Evolutionary conservation across 1,140 invertebrate genomes (phyloP).

Genomic region (Zaprionus ornatus): DNA sequence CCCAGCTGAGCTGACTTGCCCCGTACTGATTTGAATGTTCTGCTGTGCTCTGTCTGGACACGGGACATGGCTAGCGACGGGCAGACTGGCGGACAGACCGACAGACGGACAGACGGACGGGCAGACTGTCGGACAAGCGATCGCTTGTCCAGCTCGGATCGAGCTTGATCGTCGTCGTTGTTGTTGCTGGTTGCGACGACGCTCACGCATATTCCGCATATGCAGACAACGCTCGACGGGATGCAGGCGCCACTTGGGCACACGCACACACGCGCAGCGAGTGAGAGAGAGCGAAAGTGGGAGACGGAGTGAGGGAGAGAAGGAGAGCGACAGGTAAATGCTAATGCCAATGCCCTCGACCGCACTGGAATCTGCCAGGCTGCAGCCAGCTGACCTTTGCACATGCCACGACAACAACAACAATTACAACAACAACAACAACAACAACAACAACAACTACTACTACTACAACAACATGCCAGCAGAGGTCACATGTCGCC

Average conservation of each 20-base stretch:
- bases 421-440: conserved; percentile 8
- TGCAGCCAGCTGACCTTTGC: conserved; percentile 78
- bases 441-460: not conserved
- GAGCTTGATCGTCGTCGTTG: conserved; percentile 55
- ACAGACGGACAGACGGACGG: not conserved
- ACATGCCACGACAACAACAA: conserved; percentile 57
- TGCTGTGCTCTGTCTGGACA: conserved; percentile 23
- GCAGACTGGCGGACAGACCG: not conserved
- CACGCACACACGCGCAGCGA: conserved; percentile 19
- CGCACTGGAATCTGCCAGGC: conserved; percentile 26
- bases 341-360: conserved; percentile 67
- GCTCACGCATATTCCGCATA: conserved; percentile 82
- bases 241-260: conserved; percentile 78
- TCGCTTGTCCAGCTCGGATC: conserved; percentile 9
- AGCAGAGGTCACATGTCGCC: conserved; percentile 47
- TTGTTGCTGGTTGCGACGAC: conserved; percentile 41
- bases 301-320: not conserved
- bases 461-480: conserved; percentile 5
- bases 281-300: conserved; percentile 1
- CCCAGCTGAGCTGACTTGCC: conserved; percentile 8
- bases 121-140: conserved; percentile 4
- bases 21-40: conserved; percentile 65
- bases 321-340: conserved; percentile 58
- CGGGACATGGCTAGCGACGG: conserved; percentile 10
- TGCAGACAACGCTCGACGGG: conserved; percentile 80